phyloP scores from a whole-genome alignment of 92 coral and sea anemone species.

The Phenganax stokvisi region DNA sequence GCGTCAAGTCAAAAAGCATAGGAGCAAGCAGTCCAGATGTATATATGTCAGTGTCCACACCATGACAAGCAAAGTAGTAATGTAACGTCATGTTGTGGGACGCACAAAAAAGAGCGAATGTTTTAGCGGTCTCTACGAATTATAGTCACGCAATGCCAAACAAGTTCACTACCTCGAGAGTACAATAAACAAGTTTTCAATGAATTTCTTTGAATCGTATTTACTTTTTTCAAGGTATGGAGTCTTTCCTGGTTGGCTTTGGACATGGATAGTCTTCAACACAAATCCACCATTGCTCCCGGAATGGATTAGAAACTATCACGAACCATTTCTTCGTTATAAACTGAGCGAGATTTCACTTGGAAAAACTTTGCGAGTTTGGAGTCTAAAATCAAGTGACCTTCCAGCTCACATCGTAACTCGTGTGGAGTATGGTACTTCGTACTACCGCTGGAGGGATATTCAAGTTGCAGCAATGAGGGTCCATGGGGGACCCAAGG shows the following conservation, averaged over 20 bases:
- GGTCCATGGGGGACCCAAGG: slow-evolving; percentile 70
- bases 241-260: slow-evolving; percentile 86
- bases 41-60: too few relatives aligned
- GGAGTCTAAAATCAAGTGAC: slow-evolving; percentile 77
- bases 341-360: slow-evolving; percentile 78
- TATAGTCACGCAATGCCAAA: too few relatives aligned
- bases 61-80: too few relatives aligned
- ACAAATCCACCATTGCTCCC: slow-evolving; percentile 84
- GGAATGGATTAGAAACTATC: slow-evolving; percentile 75
- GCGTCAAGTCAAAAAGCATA: too few relatives aligned
- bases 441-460: slow-evolving; percentile 86
- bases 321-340: slow-evolving; percentile 72
- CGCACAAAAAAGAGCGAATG: too few relatives aligned
- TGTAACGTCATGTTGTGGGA: too few relatives aligned
- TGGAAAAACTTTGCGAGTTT: slow-evolving; percentile 71
- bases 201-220: too few relatives aligned
- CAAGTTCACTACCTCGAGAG: too few relatives aligned
- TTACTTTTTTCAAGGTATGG: slow-evolving; percentile 54
- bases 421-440: slow-evolving; percentile 80
- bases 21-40: too few relatives aligned
- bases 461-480: slow-evolving; percentile 70
- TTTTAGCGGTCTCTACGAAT: too few relatives aligned
- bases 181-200: too few relatives aligned
- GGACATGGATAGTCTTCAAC: slow-evolving; percentile 91
- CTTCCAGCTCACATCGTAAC: slow-evolving; percentile 50